Conservation (phyloP, 2,888 invertebrate genomes). For the Taphrorychus bicolor region DNA sequence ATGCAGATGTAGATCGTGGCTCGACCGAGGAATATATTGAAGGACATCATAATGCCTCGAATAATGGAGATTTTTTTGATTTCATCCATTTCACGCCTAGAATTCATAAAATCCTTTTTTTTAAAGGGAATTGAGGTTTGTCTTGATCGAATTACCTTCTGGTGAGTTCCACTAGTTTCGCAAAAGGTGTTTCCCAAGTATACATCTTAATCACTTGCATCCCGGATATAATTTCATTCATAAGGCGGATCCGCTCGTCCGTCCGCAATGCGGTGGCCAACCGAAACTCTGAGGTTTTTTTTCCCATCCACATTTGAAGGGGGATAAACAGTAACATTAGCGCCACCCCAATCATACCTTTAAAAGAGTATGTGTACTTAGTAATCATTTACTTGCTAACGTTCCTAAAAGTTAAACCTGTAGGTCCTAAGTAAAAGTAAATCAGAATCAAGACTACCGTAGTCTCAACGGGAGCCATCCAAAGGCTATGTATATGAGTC, state of each 20-base stretch:
- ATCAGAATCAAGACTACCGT: slow-evolving; percentile 64
- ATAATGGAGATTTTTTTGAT: slow-evolving; percentile 70
- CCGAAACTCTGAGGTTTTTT: slow-evolving; percentile 75
- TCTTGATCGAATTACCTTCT: slow-evolving; percentile 57
- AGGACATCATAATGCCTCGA: slow-evolving; percentile 68
- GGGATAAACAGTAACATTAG: slow-evolving; percentile 15
- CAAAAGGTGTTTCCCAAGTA: slow-evolving; percentile 90
- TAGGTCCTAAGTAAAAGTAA: slow-evolving; percentile 56
- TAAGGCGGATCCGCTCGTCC: slow-evolving; percentile 82
- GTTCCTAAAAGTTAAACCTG: slow-evolving; percentile 48
- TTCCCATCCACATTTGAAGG: slow-evolving; percentile 62
- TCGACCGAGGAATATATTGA: slow-evolving; percentile 80
- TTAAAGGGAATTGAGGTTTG: neutral
- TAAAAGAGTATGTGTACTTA: too few relatives aligned
- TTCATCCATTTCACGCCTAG: slow-evolving; percentile 72
- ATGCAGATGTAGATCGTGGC: slow-evolving; percentile 84
- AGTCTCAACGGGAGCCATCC: slow-evolving; percentile 69
- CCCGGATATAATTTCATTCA: slow-evolving; percentile 88
- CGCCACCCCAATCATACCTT: slow-evolving; percentile 9
- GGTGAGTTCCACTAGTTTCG: slow-evolving; percentile 72
- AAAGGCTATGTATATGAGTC: slow-evolving; percentile 40
- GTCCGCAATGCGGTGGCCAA: slow-evolving; percentile 79
- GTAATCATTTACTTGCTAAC: neutral
- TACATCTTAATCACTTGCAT: slow-evolving; percentile 96
- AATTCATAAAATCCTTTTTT: slow-evolving; percentile 36